Evolutionary conservation across 1,140 invertebrate genomes (phyloP).

Genomic region (Drosophila carrolli): DNA sequence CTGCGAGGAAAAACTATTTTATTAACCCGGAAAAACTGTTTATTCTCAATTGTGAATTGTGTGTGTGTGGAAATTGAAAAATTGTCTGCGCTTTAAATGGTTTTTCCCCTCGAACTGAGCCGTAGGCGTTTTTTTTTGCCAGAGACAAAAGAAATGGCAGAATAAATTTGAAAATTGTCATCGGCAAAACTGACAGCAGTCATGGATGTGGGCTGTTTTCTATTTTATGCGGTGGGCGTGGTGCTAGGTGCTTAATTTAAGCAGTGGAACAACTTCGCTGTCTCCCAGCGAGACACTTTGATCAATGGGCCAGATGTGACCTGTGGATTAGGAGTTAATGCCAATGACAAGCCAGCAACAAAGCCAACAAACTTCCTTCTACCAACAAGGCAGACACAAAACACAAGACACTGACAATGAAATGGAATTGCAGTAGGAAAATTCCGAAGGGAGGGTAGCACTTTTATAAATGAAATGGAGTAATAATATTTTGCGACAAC

Average conservation of each 20-base stretch:
- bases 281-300: slow-evolving; percentile 50
- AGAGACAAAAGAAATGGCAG: slow-evolving; percentile 59
- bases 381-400: slow-evolving; percentile 4
- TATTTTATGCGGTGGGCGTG: slow-evolving; percentile 24
- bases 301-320: slow-evolving; percentile 55
- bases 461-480: slow-evolving; percentile 83
- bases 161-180: slow-evolving; percentile 61
- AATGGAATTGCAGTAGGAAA: slow-evolving; percentile 61
- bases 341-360: slow-evolving; percentile 49
- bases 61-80: slow-evolving; percentile 50
- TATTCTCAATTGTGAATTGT: slow-evolving; percentile 50
- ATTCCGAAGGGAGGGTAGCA: slow-evolving; percentile 31
- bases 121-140: slow-evolving; percentile 43
- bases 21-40: slow-evolving; percentile 49
- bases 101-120: slow-evolving; percentile 16
- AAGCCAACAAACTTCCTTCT: slow-evolving; percentile 13
- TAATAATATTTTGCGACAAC: slow-evolving; percentile 83
- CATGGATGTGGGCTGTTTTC: slow-evolving; percentile 4
- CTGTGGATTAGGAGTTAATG: slow-evolving; percentile 51
- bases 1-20: slow-evolving; percentile 36
- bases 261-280: slow-evolving; percentile 40
- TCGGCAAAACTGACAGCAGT: slow-evolving; percentile 33
- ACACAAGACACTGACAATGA: slow-evolving; percentile 74
- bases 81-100: slow-evolving; percentile 50
- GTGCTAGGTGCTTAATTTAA: slow-evolving; percentile 47